phyloP scores from a whole-genome alignment of 2,113 vertebrate genomes.

The Dicaeum eximium region DNA sequence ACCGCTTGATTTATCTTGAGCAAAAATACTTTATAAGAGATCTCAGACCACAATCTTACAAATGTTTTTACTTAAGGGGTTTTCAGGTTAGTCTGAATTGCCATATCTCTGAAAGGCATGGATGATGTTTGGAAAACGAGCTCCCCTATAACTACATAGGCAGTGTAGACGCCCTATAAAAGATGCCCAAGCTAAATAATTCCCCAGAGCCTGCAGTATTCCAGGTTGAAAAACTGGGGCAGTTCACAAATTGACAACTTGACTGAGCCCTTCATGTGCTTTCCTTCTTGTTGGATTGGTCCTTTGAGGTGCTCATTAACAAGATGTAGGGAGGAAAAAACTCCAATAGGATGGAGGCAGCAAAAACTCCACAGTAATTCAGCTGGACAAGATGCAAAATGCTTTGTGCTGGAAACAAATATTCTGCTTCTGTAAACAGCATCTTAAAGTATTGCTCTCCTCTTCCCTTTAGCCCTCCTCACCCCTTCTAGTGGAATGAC shows the following conservation, averaged over 20 bases:
- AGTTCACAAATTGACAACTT: neutral
- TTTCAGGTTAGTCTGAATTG: neutral
- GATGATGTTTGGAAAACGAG: neutral
- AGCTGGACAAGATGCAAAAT: neutral
- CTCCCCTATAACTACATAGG: neutral
- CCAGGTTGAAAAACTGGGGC: neutral
- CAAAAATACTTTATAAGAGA: neutral
- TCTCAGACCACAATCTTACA: neutral
- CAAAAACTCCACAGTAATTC: neutral
- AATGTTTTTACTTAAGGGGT: neutral
- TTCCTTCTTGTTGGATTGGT: neutral
- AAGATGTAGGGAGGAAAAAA: neutral
- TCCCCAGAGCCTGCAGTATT: neutral
- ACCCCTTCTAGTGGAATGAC: neutral
- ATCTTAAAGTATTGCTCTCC: neutral
- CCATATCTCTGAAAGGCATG: neutral
- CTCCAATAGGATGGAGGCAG: rapidly evolving
- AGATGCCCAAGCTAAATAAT: neutral
- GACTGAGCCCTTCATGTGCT: rapidly evolving
- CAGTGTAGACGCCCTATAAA: neutral
- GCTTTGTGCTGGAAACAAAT: neutral
- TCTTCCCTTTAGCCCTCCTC: neutral
- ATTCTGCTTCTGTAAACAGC: neutral
- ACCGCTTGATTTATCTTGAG: neutral
- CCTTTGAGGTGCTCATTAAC: neutral